These are phyloP conservation scores for Hyposmocoma kahamanoa DNA, from an alignment of 1,140 invertebrate genomes.

Conservation along the genomic window DNA sequence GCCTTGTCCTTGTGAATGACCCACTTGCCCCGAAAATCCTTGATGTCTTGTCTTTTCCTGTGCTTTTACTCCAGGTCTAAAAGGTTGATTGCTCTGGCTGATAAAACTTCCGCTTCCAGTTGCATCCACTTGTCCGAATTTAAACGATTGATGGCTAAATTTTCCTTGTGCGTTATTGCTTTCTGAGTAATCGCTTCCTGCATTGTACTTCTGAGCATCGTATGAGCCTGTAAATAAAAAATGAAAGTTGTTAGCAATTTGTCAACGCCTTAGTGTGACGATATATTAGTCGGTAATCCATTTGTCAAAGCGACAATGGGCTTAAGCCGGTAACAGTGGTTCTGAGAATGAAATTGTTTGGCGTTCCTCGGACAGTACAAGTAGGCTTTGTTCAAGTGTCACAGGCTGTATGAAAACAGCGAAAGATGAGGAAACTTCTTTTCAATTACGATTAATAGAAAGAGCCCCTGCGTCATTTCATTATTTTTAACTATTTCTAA, in stretches of 20 bases:
- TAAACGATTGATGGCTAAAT: slow-evolving; percentile 33
- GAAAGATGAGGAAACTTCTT: too few species aligned
- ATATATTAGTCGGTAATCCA: slow-evolving; percentile 39
- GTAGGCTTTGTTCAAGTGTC: too few species aligned
- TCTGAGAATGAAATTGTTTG: slow-evolving; percentile 27
- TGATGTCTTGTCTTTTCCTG: too few species aligned
- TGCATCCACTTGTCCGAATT: slow-evolving; percentile 29
- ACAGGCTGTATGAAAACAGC: too few species aligned
- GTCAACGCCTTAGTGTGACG: slow-evolving; percentile 38
- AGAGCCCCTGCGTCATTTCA: too few species aligned
- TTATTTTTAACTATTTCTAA: too few species aligned
- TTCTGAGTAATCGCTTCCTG: slow-evolving; percentile 46
- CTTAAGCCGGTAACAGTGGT: slow-evolving; percentile 23
- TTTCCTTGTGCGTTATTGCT: slow-evolving; percentile 26
- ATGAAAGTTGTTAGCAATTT: slow-evolving; percentile 62
- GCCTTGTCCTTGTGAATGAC: not conserved
- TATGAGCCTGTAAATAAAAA: slow-evolving; percentile 69
- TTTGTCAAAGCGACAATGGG: slow-evolving; percentile 48
- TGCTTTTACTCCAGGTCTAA: too few species aligned
- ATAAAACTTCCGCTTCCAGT: slow-evolving; percentile 30
- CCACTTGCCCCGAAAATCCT: not conserved
- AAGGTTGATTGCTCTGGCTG: slow-evolving; percentile 37
- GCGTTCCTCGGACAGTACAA: too few species aligned
- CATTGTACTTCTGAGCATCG: slow-evolving; percentile 60
- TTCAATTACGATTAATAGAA: too few species aligned